Percentiles rank a stretch among this genome's conserved stretches.
Evolutionary conservation across 2,888 invertebrate genomes (phyloP).

Genomic region (Spodoptera littoralis): DNA sequence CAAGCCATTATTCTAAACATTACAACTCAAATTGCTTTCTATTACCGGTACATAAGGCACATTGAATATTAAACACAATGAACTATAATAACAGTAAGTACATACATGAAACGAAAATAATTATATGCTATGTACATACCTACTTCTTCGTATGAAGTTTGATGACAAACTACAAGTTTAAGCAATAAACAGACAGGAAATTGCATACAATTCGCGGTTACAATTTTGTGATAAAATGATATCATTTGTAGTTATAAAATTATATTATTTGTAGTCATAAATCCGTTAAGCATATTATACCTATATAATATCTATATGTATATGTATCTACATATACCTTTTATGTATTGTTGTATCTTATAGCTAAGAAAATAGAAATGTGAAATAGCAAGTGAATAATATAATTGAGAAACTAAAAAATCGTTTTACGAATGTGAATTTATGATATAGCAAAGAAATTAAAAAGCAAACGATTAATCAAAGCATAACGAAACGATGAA

Average conservation of each 20-base stretch:
- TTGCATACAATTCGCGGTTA: conserved; percentile 29
- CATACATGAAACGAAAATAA: conserved; percentile 46
- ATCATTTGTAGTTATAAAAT: conserved; percentile 25
- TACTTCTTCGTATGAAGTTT: conserved; percentile 15
- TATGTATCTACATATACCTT: too few relatives aligned
- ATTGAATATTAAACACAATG: conserved; percentile 1
- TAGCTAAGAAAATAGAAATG: too few relatives aligned
- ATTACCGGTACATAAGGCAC: too few relatives aligned
- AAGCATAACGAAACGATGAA: too few relatives aligned
- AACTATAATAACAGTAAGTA: conserved; percentile 30
- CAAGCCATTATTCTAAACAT: too few relatives aligned
- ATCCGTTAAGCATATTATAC: conserved; percentile 15
- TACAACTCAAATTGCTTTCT: too few relatives aligned
- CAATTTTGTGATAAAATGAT: conserved; percentile 44
- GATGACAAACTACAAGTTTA: conserved; percentile 49
- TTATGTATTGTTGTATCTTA: too few relatives aligned
- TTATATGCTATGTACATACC: conserved; percentile 21
- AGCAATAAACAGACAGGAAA: conserved; percentile 52
- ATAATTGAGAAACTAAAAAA: too few relatives aligned
- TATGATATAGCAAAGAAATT: too few relatives aligned
- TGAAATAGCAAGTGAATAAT: too few relatives aligned
- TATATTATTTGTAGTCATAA: conserved; percentile 17
- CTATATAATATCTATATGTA: not conserved
- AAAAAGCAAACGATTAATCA: too few relatives aligned
- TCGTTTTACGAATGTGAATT: too few relatives aligned